Conservation (phyloP, 1,140 invertebrate genomes). For the Batillaria attramentaria region DNA sequence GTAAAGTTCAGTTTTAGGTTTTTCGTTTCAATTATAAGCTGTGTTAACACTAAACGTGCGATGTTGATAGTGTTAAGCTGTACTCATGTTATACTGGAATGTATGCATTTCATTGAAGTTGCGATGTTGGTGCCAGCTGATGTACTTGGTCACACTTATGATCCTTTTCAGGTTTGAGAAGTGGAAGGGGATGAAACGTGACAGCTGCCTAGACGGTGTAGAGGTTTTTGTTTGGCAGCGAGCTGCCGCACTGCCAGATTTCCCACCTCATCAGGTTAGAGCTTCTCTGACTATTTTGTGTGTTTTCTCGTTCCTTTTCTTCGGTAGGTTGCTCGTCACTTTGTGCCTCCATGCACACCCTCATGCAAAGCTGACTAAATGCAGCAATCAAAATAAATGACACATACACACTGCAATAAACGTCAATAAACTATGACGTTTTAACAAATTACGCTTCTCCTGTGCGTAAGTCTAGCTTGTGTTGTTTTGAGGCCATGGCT, state of each 20-base stretch:
- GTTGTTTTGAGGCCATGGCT: neutral
- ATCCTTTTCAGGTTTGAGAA: slow-evolving; percentile 44
- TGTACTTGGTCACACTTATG: too few relatives aligned
- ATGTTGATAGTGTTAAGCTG: neutral
- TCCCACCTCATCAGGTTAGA: slow-evolving; percentile 59
- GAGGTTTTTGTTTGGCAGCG: slow-evolving; percentile 55
- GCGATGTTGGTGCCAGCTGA: neutral
- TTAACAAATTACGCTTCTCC: neutral
- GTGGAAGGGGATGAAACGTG: slow-evolving; percentile 45
- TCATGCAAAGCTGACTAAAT: too few relatives aligned
- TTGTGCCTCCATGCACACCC: neutral
- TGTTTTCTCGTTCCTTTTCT: neutral
- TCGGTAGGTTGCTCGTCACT: neutral
- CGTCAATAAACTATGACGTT: neutral
- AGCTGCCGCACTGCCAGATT: slow-evolving; percentile 51
- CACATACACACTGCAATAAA: neutral
- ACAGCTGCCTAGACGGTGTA: slow-evolving; percentile 44
- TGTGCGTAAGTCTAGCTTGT: neutral
- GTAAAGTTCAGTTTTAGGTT: too few relatives aligned
- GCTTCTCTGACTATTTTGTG: slow-evolving; percentile 2
- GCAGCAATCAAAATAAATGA: too few relatives aligned
- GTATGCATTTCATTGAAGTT: neutral
- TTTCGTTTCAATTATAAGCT: neutral
- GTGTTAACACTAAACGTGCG: neutral
- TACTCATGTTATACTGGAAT: neutral